Evolutionary conservation across 2,888 invertebrate species (phyloP), one percentile per base, ranked within the genome.

Genomic region (Mesorhabditis sp.): DNA sequence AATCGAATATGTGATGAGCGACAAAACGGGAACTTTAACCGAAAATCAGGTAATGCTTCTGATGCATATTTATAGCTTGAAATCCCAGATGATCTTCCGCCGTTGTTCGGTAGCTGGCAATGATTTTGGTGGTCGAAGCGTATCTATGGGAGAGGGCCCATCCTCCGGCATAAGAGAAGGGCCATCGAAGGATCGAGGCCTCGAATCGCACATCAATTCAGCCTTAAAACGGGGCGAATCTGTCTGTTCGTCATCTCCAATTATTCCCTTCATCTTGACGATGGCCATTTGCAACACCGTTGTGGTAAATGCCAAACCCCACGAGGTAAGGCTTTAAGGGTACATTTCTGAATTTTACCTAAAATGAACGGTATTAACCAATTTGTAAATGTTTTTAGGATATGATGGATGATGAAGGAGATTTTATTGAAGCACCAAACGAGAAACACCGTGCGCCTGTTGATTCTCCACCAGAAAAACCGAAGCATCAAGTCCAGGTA

Each of bases 1-100:
- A 89, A 90, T 92, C 68, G 92, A 93, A 85, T 95, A 95, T 86
- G 90, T 97, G 76, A 96, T 97, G 88, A 94, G 93, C n/a, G 97
- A 97, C 87, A 97, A 97, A 88, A 97, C 97, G 0, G 97, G 97
- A 6, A 97, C 97, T 4, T 88, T 97, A 70, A 97, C 97, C 0
- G 95, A 97, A 87, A 97, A 97, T 87, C 92, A 79, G 74, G 78
- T 78, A 67, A 5, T 42, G 4, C 62, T 45, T 3, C 3, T 64
- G 41, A 44, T 5, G 44, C 6, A 15, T 62, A 3, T 41, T 15
- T 41, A 5, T 67, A 61, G 7, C 15, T 15, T 58, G 7, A 63
- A 63, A 64, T 5, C 62, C 58, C 67, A 93, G 78, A 97, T 97
- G 96, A 90, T 95, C 83, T 97, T 97, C 87, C 90, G 93, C 70